Percentiles rank a stretch among this genome's conserved stretches.
These are phyloP conservation scores for Perca schrenkii DNA, from an alignment of 2,113 vertebrate species.

Conservation along the genomic window DNA sequence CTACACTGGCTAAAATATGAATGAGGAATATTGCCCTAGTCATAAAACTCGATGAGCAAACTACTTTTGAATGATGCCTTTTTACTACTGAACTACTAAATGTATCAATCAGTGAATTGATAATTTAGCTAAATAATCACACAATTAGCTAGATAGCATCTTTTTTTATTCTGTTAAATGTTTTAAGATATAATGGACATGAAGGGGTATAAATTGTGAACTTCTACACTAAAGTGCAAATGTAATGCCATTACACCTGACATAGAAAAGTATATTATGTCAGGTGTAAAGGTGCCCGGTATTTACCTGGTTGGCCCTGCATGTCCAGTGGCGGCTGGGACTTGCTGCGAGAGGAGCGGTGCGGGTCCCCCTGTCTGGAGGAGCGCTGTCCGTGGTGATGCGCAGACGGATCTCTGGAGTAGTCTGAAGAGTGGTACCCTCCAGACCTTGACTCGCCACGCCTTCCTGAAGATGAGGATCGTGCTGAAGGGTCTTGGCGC, in stretches of 20 bases:
- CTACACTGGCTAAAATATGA: not conserved
- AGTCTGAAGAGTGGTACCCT: slow-evolving; percentile 88
- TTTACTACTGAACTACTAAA: slow-evolving; percentile 1
- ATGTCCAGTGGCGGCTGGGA: slow-evolving; percentile 79
- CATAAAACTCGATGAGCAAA: not conserved
- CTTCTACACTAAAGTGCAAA: not conserved
- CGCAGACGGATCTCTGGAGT: slow-evolving; percentile 87
- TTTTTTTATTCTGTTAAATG: not conserved
- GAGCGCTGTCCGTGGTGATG: slow-evolving; percentile 85
- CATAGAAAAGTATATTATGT: not conserved
- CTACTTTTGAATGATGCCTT: not conserved
- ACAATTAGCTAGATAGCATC: not conserved
- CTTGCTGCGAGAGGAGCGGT: slow-evolving; percentile 79
- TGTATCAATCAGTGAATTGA: not conserved
- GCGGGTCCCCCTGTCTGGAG: slow-evolving; percentile 78
- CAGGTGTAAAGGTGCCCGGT: not conserved
- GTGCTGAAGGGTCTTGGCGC: slow-evolving; percentile 89
- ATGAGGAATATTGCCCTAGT: not conserved
- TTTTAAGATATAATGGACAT: not conserved
- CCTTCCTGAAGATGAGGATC: slow-evolving; percentile 87
- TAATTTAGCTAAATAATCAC: not conserved
- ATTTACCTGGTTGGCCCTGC: slow-evolving; percentile 77
- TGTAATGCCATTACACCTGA: not conserved
- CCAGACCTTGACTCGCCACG: slow-evolving; percentile 87
- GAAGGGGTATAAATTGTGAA: not conserved